Evolutionary conservation across 2,797 vertebrate species (phyloP), one percentile per base, ranked within the genome.

Genomic region (Parauchenoglanis punctatus): DNA sequence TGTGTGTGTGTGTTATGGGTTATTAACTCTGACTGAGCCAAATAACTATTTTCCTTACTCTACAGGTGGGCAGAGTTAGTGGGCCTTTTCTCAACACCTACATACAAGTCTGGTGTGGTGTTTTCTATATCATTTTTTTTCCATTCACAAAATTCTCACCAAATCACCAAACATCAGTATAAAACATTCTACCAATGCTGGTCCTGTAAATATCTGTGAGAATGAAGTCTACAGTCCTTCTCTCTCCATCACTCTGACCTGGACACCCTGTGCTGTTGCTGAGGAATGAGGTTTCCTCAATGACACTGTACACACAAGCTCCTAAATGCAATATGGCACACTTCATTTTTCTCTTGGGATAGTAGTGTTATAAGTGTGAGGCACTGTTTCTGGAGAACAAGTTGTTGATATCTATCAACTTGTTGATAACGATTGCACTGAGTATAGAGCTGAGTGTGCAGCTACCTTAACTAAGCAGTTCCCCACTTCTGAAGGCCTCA

Each of bases 21-120:
- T 88, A 92, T 93, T 92, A 91, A 84, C 83, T 52, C 86, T 85
- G 83, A 81, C 49, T 80, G 73, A 88, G 88, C 86, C 89, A 90
- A 92, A 91, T 91, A 81, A 89, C 87, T 86, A 89, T 91, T 92
- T 89, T 87, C 81, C 83, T 83, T 85, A 81, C 46, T 85, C 40
- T 65, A 54, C 54, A 81, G 80, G 80, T 83, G 63, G 67, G 65
- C 54, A 54, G 83, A 54, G 73, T 81, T 83, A 65, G 61, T 65
- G 59, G 13, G 7, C 44, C 17, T 81, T 63, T 81, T 81, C 35
- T 65, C 25, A 81, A 10, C 61, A 20, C 44, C 7, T 31, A 6
- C 23, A 63, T 63, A 46, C 17, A 40, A 28, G 49, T 28, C 56
- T 25, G 1, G 20, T 28, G 25, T 65, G 23, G 23, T 31, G 7